These are phyloP conservation scores for Neosalanx taihuensis DNA, from an alignment of 2,797 vertebrate species.

Conservation along the genomic window DNA sequence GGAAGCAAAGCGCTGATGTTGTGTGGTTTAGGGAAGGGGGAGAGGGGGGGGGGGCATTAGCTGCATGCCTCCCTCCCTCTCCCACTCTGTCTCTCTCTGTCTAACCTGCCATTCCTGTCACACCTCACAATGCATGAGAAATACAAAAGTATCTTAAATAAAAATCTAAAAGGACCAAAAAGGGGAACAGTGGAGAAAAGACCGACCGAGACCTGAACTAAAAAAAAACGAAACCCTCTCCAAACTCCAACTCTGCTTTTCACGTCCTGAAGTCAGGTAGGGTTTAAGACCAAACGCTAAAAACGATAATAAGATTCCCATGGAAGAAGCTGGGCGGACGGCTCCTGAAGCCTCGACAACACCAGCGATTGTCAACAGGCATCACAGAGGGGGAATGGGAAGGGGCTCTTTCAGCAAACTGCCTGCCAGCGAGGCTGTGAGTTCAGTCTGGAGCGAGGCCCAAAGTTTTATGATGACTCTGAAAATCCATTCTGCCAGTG, in stretches of 20 bases:
- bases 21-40: too few relatives aligned
- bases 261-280: too few relatives aligned
- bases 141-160: too few relatives aligned
- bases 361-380: not conserved
- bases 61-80: too few relatives aligned
- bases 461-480: slow-evolving; percentile 47
- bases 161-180: not conserved
- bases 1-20: too few relatives aligned
- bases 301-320: not conserved
- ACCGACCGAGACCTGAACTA: not conserved
- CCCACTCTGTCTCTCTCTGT: too few relatives aligned
- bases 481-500: slow-evolving; percentile 40
- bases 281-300: not conserved
- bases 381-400: slow-evolving; percentile 11
- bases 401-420: slow-evolving; percentile 13
- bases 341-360: slow-evolving; percentile 3
- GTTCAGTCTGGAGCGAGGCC: slow-evolving; percentile 6
- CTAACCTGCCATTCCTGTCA: too few relatives aligned
- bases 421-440: slow-evolving; percentile 5
- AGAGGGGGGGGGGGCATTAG: not conserved
- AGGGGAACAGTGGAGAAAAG: not conserved
- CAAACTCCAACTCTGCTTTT: too few relatives aligned
- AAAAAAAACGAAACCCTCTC: not conserved
- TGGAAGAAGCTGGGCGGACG: not conserved
- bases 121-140: too few relatives aligned